Conservation (phyloP, 2,888 invertebrate species). For the Microctonus hyperodae region DNA sequence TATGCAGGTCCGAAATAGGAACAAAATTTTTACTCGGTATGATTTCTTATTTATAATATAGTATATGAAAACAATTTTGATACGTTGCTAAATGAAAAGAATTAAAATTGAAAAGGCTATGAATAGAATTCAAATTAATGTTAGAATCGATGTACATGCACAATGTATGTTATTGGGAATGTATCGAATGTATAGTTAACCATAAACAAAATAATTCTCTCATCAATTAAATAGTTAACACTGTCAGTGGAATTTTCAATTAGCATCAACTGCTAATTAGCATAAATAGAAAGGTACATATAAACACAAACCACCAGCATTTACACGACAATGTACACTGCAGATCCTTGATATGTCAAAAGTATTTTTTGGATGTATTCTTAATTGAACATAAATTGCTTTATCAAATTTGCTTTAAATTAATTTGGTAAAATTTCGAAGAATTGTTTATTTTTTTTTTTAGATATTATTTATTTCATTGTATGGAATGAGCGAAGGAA, state of each 20-base stretch:
- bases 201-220: slow-evolving; percentile 9
- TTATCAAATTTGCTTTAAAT: no score
- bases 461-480: no score
- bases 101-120: neutral
- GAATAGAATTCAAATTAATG: neutral
- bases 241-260: slow-evolving; percentile 44
- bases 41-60: no score
- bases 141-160: neutral
- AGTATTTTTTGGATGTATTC: no score
- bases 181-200: neutral
- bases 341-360: no score
- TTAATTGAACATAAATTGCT: no score
- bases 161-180: no score
- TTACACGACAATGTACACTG: neutral
- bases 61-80: neutral
- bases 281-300: slow-evolving; percentile 39
- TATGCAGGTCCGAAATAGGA: no score
- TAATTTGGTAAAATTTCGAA: no score
- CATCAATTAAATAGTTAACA: slow-evolving; percentile 47
- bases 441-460: no score
- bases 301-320: neutral
- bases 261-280: slow-evolving; percentile 41
- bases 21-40: no score
- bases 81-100: neutral
- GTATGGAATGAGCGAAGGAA: no score